These are phyloP conservation scores for Drosophila santomea DNA, from an alignment of 1,140 invertebrate species.

Conservation along the genomic window DNA sequence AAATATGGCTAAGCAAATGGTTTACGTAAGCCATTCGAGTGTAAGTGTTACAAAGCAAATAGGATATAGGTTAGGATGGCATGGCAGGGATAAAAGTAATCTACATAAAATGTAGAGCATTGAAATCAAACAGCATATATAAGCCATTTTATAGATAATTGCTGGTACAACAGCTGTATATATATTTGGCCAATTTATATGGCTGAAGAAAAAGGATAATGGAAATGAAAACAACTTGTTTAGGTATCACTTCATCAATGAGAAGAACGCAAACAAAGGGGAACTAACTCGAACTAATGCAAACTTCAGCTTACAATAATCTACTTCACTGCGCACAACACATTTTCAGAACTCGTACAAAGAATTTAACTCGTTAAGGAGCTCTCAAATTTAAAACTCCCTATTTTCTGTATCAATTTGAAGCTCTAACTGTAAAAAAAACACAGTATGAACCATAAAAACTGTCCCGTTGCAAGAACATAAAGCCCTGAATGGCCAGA, in stretches of 20 bases:
- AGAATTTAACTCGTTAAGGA: neutral
- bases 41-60: neutral
- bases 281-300: neutral
- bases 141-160: neutral
- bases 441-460: slow-evolving; percentile 19
- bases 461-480: slow-evolving; percentile 12
- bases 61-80: no score
- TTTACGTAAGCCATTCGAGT: neutral
- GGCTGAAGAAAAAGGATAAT: neutral
- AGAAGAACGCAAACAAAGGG: neutral
- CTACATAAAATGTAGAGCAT: neutral
- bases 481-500: slow-evolving; percentile 34
- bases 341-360: neutral
- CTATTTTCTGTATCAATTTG: slow-evolving; percentile 18
- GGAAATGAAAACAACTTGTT: neutral
- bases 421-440: slow-evolving; percentile 8
- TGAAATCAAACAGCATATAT: neutral
- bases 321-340: neutral
- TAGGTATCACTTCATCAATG: neutral
- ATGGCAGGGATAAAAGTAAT: no score
- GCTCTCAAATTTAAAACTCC: slow-evolving; percentile 15
- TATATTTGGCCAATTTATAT: no score
- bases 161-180: no score
- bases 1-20: slow-evolving; percentile 20
- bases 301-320: no score